Conservation (phyloP, 2,113 vertebrate species). For the Phyllopteryx taeniolatus region DNA sequence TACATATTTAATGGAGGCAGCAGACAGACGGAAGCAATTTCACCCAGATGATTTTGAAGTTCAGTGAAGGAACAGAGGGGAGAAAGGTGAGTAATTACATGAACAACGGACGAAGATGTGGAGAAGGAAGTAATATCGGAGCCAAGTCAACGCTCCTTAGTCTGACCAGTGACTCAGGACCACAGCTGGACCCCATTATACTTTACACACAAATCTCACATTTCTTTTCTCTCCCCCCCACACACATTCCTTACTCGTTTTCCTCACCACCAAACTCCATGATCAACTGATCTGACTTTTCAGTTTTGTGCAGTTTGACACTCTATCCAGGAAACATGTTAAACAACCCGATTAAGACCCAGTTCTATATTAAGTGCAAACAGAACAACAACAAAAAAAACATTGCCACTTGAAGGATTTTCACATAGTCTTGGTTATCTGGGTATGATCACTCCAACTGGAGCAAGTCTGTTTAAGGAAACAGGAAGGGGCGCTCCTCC, state of each 20-base stretch:
- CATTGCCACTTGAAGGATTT: constrained; percentile 1
- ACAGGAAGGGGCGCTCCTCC: constrained; percentile 71
- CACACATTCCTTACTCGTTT: constrained; percentile 30
- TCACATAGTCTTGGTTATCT: constrained; percentile 37
- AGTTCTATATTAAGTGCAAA: constrained; percentile 15
- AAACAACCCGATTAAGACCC: neutral
- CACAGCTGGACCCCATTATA: constrained; percentile 73
- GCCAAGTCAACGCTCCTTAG: constrained; percentile 57
- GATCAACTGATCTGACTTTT: neutral
- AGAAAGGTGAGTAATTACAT: constrained; percentile 54
- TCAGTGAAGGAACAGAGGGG: constrained; percentile 26
- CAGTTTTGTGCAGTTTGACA: neutral
- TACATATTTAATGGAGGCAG: constrained; percentile 12
- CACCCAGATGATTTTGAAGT: constrained; percentile 30
- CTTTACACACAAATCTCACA: constrained; percentile 44
- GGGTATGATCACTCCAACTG: constrained; percentile 43
- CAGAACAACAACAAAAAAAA: neutral
- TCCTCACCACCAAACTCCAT: constrained; percentile 37
- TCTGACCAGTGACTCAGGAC: constrained; percentile 71
- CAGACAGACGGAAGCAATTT: constrained; percentile 8
- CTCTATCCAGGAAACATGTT: constrained; percentile 1
- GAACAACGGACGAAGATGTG: constrained; percentile 63
- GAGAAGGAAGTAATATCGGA: constrained; percentile 50
- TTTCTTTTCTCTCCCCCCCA: constrained; percentile 49
- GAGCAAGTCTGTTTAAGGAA: constrained; percentile 64